These are phyloP conservation scores for Macaria liturata DNA, from an alignment of 2,888 invertebrate species.

Conservation along the genomic window DNA sequence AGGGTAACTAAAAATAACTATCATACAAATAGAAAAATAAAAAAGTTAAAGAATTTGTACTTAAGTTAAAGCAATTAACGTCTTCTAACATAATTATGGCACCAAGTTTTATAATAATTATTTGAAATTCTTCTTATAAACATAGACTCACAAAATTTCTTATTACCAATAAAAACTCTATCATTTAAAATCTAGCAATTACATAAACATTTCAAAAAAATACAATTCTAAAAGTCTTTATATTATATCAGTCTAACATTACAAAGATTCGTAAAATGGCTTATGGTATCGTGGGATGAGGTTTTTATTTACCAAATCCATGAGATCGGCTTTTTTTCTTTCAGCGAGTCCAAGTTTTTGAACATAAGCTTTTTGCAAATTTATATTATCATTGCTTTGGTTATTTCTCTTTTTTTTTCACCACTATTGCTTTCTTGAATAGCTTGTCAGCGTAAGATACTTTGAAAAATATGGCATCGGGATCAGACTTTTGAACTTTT, in stretches of 20 bases:
- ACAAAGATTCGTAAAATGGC: constrained; percentile 20
- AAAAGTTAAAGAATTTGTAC: too few species aligned
- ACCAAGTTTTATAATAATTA: background rate
- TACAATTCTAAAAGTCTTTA: constrained; percentile 1
- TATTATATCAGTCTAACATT: constrained; percentile 9
- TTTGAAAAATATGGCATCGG: constrained; percentile 17
- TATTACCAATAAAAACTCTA: background rate
- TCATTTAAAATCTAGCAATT: constrained; percentile 3
- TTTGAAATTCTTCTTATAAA: background rate
- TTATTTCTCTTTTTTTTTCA: constrained; percentile 4
- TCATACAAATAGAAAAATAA: constrained; percentile 1
- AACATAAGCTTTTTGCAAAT: constrained; percentile 14
- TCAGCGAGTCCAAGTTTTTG: constrained; percentile 23
- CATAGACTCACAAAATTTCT: background rate
- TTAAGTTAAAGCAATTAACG: too few species aligned
- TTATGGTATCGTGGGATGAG: constrained; percentile 17
- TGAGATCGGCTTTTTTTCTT: constrained; percentile 22
- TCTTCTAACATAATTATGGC: background rate
- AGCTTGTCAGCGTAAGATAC: constrained; percentile 2
- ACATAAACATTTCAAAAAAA: constrained; percentile 1
- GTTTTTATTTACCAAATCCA: constrained; percentile 22
- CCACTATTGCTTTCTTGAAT: constrained; percentile 4
- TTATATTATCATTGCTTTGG: constrained; percentile 17
- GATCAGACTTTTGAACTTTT: too few species aligned
- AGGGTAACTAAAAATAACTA: constrained; percentile 12